Evolutionary conservation across 1,140 invertebrate genomes (phyloP), one percentile per base, ranked within the genome.

Genomic region (Zaprionus inermis): DNA sequence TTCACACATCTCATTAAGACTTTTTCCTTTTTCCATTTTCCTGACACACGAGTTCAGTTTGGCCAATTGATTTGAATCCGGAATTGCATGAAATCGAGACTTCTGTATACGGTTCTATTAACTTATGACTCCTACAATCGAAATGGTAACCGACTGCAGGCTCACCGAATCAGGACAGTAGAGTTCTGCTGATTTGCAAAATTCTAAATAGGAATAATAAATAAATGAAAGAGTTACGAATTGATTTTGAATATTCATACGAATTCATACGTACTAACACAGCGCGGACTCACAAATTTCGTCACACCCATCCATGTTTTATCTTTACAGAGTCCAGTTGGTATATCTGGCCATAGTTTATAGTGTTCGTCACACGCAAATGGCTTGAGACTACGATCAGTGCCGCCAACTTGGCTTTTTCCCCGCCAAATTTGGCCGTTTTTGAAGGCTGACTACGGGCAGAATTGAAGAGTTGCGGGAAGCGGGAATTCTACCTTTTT

Each of bases 191-290:
- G 1, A 3, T 1, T 18, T 44, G 28, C 70, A 72, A 14, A 20
- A 20, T 16, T 46, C 70, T 72, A 22, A 3, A n/a, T 12, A 6
- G 18, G n/a, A n/a, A n/a, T n/a, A n/a, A n/a, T 54, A 49, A n/a
- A n/a, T n/a, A 11, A 4, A 12, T 4, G 3, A 44, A 16, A 44
- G 2, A 9, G 30, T 32, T 7, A 32, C 9, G 10, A 7, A 32
- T 32, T 32, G n/a, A n/a, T n/a, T n/a, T n/a, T n/a, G n/a, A 6
- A 10, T 10, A 20, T 32, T n/a, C n/a, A n/a, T n/a, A n/a, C 10
- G 1, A 6, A 20, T n/a, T n/a, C 36, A 44, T n/a, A 60, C 71
- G 61, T 61, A 73, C 71, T 61, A 1, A 18, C n/a, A 55, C 71
- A 73, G 0, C 9, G 14, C 9, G 63, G 41, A 24, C 46, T 11